Evolutionary conservation across 2,113 vertebrate species (phyloP), one percentile per base, ranked within the genome.

Genomic region (Cyphomyrus discorhynchus): DNA sequence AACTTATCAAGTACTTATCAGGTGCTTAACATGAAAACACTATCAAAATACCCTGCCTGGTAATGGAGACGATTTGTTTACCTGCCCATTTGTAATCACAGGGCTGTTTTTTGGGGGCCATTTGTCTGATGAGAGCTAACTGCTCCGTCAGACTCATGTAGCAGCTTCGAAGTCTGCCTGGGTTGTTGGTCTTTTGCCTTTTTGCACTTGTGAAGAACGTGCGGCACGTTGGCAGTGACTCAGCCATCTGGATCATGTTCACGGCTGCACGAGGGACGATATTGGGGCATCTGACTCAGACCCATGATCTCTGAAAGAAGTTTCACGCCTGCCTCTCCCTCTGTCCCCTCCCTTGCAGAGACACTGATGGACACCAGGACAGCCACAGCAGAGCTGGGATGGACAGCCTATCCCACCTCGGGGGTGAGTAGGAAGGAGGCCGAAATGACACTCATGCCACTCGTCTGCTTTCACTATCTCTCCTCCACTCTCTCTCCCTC

Each of bases 321-420:
- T 52, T 84, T 47, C 45, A 27, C 8, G n/a, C 24, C 53, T 46
- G 47, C 35, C 35, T 88, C 58, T 70, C 53, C 45, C 42, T 58
- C 74, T 83, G 4, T 8, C 77, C 21, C n/a, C 52, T 8, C 52
- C 39, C 24, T 21, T 49, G 24, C 96, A 99, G 98, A 99, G 95
- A 99, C 98, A 0, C 91, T 99, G 95, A 97, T 99, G 98, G 98
- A 99, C 95, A 99, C 98, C 2, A 97, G 98, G 92, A 98, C 98
- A 8, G 98, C 98, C 31, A 99, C 98, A 2, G 98, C 98, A 91
- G 98, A 99, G 94, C 96, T 99, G 92, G 98, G 98, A 90, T 99
- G 98, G 98, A 99, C 98, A 0, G 98, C 98, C 47, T 98, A 98
- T 95, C 98, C 98, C 24, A 96, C 98, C 27, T 98, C 98, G 3